Conservation (phyloP, 2,797 vertebrate species). For the Microtus agrestis region DNA sequence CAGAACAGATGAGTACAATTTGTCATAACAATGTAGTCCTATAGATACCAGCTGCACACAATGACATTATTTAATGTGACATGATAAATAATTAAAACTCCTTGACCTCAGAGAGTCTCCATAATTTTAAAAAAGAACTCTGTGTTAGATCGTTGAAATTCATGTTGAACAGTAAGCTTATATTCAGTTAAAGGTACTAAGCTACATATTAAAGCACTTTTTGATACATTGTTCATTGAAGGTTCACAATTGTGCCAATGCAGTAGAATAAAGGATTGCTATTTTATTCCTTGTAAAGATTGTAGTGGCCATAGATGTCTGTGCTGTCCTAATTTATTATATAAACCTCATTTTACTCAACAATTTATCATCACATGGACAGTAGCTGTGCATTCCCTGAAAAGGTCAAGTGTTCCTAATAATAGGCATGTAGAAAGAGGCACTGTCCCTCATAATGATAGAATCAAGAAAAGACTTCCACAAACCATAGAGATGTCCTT, state of each 20-base stretch:
- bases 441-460: neutral
- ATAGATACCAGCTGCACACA: neutral
- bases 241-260: neutral
- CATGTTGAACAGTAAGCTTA: neutral
- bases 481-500: neutral
- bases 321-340: neutral
- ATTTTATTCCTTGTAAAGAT: neutral
- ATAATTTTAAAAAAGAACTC: neutral
- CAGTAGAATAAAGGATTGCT: neutral
- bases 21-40: neutral
- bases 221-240: conserved; percentile 9
- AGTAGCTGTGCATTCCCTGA: neutral
- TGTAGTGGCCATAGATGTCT: neutral
- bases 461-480: neutral
- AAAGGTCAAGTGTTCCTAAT: neutral
- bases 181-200: neutral
- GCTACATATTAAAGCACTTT: neutral
- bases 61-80: neutral
- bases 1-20: neutral
- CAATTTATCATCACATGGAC: neutral
- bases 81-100: neutral
- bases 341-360: neutral
- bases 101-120: neutral
- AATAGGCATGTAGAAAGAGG: neutral
- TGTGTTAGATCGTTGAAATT: neutral